These are phyloP conservation scores for Thecophora atra DNA, from an alignment of 2,888 invertebrate genomes.

Conservation along the genomic window DNA sequence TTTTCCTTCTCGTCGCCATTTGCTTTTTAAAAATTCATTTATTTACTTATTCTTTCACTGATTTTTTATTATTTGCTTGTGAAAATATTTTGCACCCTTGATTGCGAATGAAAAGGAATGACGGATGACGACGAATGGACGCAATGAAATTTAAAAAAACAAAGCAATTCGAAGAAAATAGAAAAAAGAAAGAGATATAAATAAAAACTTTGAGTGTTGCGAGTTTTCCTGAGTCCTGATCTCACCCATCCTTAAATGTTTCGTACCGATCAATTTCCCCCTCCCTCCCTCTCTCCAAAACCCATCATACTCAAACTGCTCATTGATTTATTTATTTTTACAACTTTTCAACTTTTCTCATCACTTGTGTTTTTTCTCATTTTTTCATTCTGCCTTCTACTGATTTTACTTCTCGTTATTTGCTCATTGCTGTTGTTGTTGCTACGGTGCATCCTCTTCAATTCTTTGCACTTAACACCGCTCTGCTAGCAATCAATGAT, in stretches of 20 bases:
- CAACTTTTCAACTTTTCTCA: not conserved
- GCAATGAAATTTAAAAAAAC: not conserved
- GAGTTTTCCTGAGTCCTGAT: too few relatives aligned
- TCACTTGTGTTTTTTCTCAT: not conserved
- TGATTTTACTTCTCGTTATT: too few relatives aligned
- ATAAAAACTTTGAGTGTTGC: constrained; percentile 1
- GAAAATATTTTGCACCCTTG: constrained; percentile 23
- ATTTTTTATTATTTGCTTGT: constrained; percentile 2
- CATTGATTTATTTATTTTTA: too few relatives aligned
- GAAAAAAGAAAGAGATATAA: not conserved
- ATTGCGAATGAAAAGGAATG: not conserved
- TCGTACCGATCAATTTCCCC: too few relatives aligned
- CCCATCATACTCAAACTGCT: too few relatives aligned
- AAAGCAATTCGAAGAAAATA: not conserved
- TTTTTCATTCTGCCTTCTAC: not conserved
- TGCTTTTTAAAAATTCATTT: constrained; percentile 4
- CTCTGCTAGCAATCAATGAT: not conserved
- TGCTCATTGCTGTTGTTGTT: too few relatives aligned
- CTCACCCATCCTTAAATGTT: too few relatives aligned
- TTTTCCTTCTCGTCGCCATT: not conserved
- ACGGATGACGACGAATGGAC: not conserved
- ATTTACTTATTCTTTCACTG: constrained; percentile 18
- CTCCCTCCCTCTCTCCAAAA: too few relatives aligned
- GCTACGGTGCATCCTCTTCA: too few relatives aligned
- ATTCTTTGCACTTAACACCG: too few relatives aligned